Conservation (phyloP, 2,888 invertebrate genomes). For the Eueremaeus valkanovi region DNA sequence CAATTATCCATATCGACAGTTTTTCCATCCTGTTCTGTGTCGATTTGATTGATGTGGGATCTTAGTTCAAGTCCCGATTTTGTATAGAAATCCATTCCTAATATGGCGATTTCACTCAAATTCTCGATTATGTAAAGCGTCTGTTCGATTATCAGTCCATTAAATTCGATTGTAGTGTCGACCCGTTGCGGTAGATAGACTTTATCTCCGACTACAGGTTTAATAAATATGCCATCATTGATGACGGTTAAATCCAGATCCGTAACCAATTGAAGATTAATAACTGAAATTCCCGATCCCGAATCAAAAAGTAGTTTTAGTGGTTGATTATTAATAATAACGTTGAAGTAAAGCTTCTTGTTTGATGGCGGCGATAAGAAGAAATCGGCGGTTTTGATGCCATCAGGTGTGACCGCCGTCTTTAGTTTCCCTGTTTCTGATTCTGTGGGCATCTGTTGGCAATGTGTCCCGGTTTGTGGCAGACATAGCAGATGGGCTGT, state of each 20-base stretch:
- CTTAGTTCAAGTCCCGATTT: not conserved
- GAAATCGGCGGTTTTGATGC: not conserved
- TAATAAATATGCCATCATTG: not conserved
- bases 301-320: not conserved
- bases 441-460: not conserved
- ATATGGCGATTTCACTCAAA: not conserved
- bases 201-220: not conserved
- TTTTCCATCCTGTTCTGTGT: not conserved
- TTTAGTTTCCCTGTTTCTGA: not conserved
- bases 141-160: not conserved
- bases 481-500: not conserved
- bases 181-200: not conserved
- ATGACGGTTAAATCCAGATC: not conserved
- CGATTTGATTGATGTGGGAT: not conserved
- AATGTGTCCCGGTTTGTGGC: not conserved
- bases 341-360: not conserved
- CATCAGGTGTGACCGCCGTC: not conserved
- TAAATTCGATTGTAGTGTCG: not conserved
- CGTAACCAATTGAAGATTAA: not conserved
- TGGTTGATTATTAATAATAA: not conserved
- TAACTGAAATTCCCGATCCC: not conserved
- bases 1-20: too few relatives aligned
- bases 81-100: not conserved
- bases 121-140: not conserved
- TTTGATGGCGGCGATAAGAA: not conserved